Evolutionary conservation across 1,140 invertebrate genomes (phyloP).

Genomic region (Pogonomyrmex barbatus): DNA sequence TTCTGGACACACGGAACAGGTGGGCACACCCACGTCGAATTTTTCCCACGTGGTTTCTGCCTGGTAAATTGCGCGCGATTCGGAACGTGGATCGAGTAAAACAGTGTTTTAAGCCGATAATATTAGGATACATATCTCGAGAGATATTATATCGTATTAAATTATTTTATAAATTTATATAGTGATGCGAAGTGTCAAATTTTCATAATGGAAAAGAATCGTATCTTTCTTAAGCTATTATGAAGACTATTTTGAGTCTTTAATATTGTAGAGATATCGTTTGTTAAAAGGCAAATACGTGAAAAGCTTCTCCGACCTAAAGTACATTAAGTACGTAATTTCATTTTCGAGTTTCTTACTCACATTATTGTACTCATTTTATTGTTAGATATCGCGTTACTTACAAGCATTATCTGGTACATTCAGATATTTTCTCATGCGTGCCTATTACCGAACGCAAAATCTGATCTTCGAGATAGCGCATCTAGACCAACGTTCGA

Average conservation of each 20-base stretch:
- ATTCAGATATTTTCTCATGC: background rate
- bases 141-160: background rate
- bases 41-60: constrained; percentile 52
- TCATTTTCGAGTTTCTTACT: background rate
- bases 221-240: background rate
- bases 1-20: constrained; percentile 36
- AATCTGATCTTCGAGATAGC: background rate
- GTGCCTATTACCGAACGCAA: background rate
- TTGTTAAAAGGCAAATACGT: background rate
- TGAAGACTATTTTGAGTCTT: background rate
- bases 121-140: background rate
- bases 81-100: background rate
- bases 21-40: constrained; percentile 75
- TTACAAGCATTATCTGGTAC: background rate
- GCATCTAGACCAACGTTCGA: constrained; percentile 29
- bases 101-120: background rate
- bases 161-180: background rate
- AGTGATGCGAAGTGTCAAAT: background rate
- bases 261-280: background rate
- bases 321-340: background rate
- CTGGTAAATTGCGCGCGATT: constrained; percentile 17
- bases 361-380: background rate
- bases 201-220: background rate
- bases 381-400: background rate
- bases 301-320: background rate